phyloP scores from a whole-genome alignment of 2,113 vertebrate species.

The Oreochromis aureus region DNA sequence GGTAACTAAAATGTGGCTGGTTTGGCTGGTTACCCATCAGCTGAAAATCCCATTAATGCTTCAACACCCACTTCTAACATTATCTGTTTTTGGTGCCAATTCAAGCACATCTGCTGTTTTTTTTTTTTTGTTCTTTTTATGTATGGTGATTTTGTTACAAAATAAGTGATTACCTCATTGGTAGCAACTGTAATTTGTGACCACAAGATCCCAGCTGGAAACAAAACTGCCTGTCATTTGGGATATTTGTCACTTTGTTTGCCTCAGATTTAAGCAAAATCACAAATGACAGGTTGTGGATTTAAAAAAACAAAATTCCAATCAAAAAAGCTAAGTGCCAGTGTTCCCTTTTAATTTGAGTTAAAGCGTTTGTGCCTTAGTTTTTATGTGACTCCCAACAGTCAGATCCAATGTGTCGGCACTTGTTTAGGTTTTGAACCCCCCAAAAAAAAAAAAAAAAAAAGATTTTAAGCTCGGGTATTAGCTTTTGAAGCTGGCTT shows the following conservation, averaged over 20 bases:
- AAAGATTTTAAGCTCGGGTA: slow-evolving; percentile 11
- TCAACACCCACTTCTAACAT: neutral
- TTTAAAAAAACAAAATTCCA: neutral
- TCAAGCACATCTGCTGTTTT: neutral
- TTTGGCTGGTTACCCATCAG: neutral
- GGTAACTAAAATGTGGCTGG: neutral
- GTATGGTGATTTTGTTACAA: neutral
- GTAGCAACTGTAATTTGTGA: neutral
- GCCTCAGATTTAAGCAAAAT: neutral
- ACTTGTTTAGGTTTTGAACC: slow-evolving; percentile 20
- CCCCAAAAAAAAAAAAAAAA: rapidly evolving
- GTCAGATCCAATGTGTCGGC: neutral
- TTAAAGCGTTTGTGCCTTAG: neutral
- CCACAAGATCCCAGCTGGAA: neutral
- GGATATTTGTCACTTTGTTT: neutral
- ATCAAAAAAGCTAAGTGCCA: neutral
- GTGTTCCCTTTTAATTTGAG: neutral
- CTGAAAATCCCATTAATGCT: neutral
- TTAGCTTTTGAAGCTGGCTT: slow-evolving; percentile 53
- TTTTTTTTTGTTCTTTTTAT: neutral
- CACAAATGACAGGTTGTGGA: neutral
- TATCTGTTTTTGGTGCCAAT: neutral
- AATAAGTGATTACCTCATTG: neutral
- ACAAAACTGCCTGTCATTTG: neutral
- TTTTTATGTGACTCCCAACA: slow-evolving; percentile 17